Percentiles rank a stretch among this genome's conserved stretches.
Conservation (phyloP, 2,888 invertebrate genomes). For the Apamea epomidion region DNA sequence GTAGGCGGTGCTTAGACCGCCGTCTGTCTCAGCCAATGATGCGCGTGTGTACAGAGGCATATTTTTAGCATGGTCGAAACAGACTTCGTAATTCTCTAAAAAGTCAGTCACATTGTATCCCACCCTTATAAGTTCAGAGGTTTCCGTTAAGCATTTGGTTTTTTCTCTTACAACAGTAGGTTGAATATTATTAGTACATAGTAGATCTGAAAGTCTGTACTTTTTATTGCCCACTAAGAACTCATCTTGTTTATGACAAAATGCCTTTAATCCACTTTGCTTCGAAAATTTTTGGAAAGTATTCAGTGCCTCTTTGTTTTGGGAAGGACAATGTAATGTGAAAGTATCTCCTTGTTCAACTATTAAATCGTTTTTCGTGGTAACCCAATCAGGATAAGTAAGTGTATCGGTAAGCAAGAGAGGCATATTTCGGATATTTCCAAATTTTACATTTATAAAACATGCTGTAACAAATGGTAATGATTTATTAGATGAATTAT, state of each 20-base stretch:
- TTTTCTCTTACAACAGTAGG: constrained; percentile 27
- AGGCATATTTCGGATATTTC: constrained; percentile 44
- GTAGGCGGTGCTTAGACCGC: not conserved
- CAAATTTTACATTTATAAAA: constrained; percentile 44
- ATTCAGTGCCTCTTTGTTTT: constrained; percentile 38
- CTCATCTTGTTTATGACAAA: constrained; percentile 52
- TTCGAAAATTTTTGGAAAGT: constrained; percentile 45
- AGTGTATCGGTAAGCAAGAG: constrained; percentile 29
- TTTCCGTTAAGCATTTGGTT: constrained; percentile 44
- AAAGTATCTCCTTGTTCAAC: constrained; percentile 36
- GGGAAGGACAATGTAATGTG: constrained; percentile 46
- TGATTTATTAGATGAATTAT: not conserved
- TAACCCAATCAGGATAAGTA: constrained; percentile 12
- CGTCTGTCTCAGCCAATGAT: constrained; percentile 24
- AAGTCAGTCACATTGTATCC: constrained; percentile 54
- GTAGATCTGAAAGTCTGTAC: constrained; percentile 54
- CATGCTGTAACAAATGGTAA: constrained; percentile 60
- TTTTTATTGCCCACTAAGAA: constrained; percentile 41
- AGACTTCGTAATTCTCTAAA: constrained; percentile 59
- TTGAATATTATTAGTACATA: constrained; percentile 43
- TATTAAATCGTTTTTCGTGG: constrained; percentile 28
- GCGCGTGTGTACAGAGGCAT: constrained; percentile 56
- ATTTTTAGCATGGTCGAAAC: constrained; percentile 51
- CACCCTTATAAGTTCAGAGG: constrained; percentile 56
- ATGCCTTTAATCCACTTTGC: constrained; percentile 27